These are phyloP conservation scores for Microcebus murinus DNA, from an alignment of 2,113 vertebrate species.

Conservation along the genomic window DNA sequence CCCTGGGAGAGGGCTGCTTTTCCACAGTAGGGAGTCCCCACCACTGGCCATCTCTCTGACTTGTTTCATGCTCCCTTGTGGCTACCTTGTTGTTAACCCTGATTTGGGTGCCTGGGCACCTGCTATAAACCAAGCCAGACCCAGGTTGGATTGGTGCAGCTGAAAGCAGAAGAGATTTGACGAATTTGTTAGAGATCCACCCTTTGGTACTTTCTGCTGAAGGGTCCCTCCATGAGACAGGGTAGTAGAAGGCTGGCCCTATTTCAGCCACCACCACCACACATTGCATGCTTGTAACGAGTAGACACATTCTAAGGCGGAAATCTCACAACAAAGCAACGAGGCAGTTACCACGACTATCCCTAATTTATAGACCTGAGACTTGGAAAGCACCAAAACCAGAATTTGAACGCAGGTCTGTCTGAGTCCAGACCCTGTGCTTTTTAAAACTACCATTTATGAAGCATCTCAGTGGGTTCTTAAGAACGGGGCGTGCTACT, in stretches of 20 bases:
- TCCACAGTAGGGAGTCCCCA: background rate
- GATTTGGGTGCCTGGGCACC: background rate
- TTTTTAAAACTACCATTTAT: background rate
- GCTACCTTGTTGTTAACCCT: background rate
- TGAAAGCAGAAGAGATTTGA: background rate
- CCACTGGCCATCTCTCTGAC: background rate
- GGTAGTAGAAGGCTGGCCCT: background rate
- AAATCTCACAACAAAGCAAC: background rate
- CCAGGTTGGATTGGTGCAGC: background rate
- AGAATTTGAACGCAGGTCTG: slow-evolving; percentile 41
- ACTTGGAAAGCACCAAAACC: background rate
- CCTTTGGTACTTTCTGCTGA: background rate
- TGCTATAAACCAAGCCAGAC: background rate
- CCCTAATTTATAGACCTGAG: background rate
- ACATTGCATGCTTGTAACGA: background rate
- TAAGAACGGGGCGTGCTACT: slow-evolving; percentile 8
- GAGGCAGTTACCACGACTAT: background rate
- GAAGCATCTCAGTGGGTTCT: slow-evolving; percentile 51
- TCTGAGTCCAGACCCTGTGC: background rate
- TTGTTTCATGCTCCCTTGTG: background rate
- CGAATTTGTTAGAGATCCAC: background rate
- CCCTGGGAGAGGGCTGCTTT: background rate
- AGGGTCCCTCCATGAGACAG: background rate
- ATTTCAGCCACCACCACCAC: background rate
- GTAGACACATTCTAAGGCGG: background rate